Evolutionary conservation across 2,113 vertebrate species (phyloP), one percentile per base, ranked within the genome.

Genomic region (Hyaena hyaena): DNA sequence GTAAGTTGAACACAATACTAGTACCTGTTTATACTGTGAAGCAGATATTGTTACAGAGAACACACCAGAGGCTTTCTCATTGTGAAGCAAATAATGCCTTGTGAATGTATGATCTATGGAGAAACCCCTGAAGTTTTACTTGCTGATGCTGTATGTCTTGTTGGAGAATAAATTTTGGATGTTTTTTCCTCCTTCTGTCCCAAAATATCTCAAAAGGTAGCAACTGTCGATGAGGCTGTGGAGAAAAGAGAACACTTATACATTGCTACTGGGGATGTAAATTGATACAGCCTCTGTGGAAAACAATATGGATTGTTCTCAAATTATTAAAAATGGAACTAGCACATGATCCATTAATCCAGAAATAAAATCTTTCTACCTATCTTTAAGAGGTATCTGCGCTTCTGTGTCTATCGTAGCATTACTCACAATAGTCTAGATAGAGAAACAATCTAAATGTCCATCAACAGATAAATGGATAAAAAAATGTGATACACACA

Each of bases 91-190:
- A 76, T 53, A 31, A 97, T 97, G 95, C 98, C 28, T 98, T 98
- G 98, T 98, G 99, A 99, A 99, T 99, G 99, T 99, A 99, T 97
- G 98, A 98, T 97, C 97, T 98, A 86, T 45, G 88, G 97, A 98
- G 97, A 98, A 95, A 97, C 97, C 68, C 98, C 98, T 99, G 98
- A 98, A 98, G 95, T 98, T 98, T 97, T 98, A 98, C 97, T 98
- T 99, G 98, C 99, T 99, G 98, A 98, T 99, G 97, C 98, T 88
- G 86, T 98, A 98, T 99, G 97, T 97, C 95, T 77, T 90, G 99
- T 98, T 99, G 98, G 98, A 99, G 99, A 99, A 99, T 99, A 99
- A 99, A 99, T 99, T 99, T 99, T 99, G 99, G 99, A 99, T 99
- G 98, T 98, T 98, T 99, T 99, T 97, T 58, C 14, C 43, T 39